Conservation (phyloP, 2,113 vertebrate genomes). For the Corapipo altera region DNA sequence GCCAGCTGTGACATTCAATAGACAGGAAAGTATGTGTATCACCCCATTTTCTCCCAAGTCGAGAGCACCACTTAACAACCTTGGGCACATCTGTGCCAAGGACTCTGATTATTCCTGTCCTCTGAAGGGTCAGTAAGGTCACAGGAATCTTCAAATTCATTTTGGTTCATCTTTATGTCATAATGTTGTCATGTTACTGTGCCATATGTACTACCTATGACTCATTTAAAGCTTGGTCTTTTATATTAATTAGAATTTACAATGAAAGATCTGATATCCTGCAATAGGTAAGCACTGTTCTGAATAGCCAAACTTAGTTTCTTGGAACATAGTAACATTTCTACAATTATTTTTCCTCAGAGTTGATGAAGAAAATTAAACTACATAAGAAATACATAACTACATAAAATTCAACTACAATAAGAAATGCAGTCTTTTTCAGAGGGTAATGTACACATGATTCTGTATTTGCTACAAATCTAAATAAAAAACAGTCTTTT, state of each 20-base stretch:
- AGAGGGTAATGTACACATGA: not conserved
- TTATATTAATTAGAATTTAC: not conserved
- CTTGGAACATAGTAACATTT: not conserved
- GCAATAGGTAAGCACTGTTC: not conserved
- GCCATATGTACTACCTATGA: not conserved
- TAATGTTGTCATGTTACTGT: not conserved
- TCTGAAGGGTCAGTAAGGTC: not conserved
- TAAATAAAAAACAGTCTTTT: not conserved
- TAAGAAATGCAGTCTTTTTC: not conserved
- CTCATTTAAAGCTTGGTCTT: not conserved
- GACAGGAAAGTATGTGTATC: not conserved
- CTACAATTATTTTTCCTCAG: not conserved
- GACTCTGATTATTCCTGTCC: not conserved
- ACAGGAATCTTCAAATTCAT: not conserved
- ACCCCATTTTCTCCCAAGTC: not conserved
- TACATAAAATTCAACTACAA: not conserved
- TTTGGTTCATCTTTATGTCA: not conserved
- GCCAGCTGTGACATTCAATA: constrained; percentile 5
- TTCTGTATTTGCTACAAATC: not conserved
- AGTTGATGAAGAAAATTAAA: not conserved
- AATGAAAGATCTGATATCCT: not conserved
- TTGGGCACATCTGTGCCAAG: not conserved
- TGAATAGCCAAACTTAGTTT: not conserved
- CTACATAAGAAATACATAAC: not conserved
- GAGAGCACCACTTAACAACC: not conserved